These are phyloP conservation scores for Sarotherodon lohbergeri DNA, from an alignment of 2,113 vertebrate genomes.

Conservation along the genomic window DNA sequence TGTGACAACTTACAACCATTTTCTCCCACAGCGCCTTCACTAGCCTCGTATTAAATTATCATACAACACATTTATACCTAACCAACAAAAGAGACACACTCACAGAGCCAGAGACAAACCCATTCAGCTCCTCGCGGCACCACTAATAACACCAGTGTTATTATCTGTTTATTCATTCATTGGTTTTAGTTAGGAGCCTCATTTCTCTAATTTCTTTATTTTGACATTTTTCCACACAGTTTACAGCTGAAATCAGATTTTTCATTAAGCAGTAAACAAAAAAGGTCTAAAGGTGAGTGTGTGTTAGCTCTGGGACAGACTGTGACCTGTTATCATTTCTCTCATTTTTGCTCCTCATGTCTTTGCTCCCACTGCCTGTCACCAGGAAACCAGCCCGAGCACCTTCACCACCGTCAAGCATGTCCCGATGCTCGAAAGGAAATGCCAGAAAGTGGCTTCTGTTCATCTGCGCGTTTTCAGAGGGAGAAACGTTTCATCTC, in stretches of 20 bases:
- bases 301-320: background rate
- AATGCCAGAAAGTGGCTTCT: background rate
- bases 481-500: background rate
- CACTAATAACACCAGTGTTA: fast-evolving
- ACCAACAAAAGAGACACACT: background rate
- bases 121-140: background rate
- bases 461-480: background rate
- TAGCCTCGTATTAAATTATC: fast-evolving
- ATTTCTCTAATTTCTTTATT: background rate
- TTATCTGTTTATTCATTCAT: background rate
- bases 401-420: background rate
- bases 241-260: background rate
- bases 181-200: background rate
- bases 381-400: background rate
- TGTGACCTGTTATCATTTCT: background rate
- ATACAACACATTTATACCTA: background rate
- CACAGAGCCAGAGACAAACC: background rate
- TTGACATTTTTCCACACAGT: background rate
- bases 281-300: background rate
- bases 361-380: background rate
- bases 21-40: background rate
- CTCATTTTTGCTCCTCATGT: background rate
- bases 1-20: background rate
- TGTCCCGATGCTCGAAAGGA: fast-evolving
- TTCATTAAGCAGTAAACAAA: background rate